Conservation (phyloP, 2,888 invertebrate species). For the Melangyna quadrimaculata region DNA sequence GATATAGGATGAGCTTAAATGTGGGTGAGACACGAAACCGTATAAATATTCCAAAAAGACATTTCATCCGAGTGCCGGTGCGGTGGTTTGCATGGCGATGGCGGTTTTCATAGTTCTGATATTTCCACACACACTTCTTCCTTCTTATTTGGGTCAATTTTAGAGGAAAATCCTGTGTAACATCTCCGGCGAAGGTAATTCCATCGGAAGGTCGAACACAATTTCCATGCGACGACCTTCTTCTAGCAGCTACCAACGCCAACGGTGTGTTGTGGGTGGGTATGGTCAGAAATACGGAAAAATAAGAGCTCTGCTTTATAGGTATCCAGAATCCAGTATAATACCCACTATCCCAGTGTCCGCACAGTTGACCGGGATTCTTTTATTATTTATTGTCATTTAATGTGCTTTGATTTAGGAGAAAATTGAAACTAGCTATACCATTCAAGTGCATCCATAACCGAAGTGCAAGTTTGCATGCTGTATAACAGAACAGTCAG, state of each 20-base stretch:
- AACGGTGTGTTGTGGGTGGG: not conserved
- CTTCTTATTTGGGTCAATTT: not conserved
- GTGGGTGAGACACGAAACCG: constrained; percentile 16
- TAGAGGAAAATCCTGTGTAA: constrained; percentile 16
- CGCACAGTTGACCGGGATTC: not conserved
- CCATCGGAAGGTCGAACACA: constrained; percentile 40
- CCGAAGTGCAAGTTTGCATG: not conserved
- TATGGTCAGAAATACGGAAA: not conserved
- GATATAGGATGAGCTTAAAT: not conserved
- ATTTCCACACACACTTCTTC: not conserved
- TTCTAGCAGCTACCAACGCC: not conserved
- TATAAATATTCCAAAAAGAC: constrained; percentile 50
- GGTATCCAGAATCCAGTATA: constrained; percentile 1
- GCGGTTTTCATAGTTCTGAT: not conserved
- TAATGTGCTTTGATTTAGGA: constrained; percentile 55
- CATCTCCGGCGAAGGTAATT: constrained; percentile 38
- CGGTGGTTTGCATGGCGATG: not conserved
- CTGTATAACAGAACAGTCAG: not conserved
- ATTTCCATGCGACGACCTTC: constrained; percentile 31
- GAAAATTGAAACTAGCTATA: constrained; percentile 36
- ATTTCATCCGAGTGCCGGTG: constrained; percentile 8
- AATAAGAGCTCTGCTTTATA: not conserved
- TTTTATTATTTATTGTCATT: constrained; percentile 48
- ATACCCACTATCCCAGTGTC: not conserved
- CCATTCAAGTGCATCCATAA: constrained; percentile 21